phyloP scores from a whole-genome alignment of 35 echinoderm and acorn worm genomes.

The Holothuria glaberrima region DNA sequence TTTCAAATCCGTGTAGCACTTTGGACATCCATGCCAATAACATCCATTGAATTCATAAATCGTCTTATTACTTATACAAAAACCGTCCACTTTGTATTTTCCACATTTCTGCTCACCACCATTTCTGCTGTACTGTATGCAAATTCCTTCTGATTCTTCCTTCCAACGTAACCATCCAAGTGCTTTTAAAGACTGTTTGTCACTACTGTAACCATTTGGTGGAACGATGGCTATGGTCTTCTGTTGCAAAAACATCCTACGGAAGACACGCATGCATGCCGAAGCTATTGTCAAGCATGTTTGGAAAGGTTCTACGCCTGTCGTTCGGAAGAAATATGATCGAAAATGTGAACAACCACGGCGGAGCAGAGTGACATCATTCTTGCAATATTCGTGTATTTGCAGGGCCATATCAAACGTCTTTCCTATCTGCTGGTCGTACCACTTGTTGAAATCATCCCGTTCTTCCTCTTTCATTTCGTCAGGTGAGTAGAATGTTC shows the following conservation, averaged over 20 bases:
- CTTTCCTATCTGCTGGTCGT: slow-evolving; percentile 50
- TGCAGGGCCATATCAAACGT: slow-evolving; percentile 63
- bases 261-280: not conserved
- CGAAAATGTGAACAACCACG: slow-evolving; percentile 68
- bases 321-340: slow-evolving; percentile 56
- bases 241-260: not conserved
- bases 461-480: slow-evolving; percentile 49
- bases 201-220: too few relatives aligned
- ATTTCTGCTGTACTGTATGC: slow-evolving; percentile 65
- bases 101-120: slow-evolving; percentile 55
- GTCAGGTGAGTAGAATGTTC: slow-evolving; percentile 59
- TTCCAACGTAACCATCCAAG: slow-evolving; percentile 14
- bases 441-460: slow-evolving; percentile 54
- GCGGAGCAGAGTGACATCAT: slow-evolving; percentile 74
- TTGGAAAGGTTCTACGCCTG: slow-evolving; percentile 68
- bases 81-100: slow-evolving; percentile 67
- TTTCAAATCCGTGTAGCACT: not conserved
- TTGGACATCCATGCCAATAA: slow-evolving; percentile 50
- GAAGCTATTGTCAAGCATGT: slow-evolving; percentile 80
- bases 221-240: slow-evolving; percentile 12
- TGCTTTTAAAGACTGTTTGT: slow-evolving; percentile 5
- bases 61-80: slow-evolving; percentile 23
- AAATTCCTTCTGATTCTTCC: not conserved
- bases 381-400: slow-evolving; percentile 65
- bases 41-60: slow-evolving; percentile 71